Evolutionary conservation across 2,888 invertebrate genomes (phyloP), one percentile per base, ranked within the genome.

Genomic region (Rhagophthalmus giganteus): DNA sequence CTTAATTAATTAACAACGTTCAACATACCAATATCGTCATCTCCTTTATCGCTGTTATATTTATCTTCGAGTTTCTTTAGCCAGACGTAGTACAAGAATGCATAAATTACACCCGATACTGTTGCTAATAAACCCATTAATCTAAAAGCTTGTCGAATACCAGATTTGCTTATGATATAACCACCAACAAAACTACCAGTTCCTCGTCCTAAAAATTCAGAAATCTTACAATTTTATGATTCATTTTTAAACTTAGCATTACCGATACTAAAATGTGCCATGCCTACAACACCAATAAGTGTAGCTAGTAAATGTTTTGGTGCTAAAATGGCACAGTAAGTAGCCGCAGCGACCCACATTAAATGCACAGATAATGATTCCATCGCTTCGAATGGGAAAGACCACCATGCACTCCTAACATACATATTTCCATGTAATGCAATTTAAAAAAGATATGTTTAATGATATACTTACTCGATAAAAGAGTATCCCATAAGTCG

Each of bases 321-420:
- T 1, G 92, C 89, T 62, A 93, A 74, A 71, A 88, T 81, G 8
- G 90, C 87, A 65, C 90, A 91, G 72, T 93, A 92, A 0, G 91
- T 90, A 3, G 92, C 89, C 1, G 91, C 91, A 25, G 94, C 90
- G 9, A 92, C 90, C 88, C 91, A 93, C 90, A 93, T 90, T 58
- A 94, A 76, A 67, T 91, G 90, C 13, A 90, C 89, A 0, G 90
- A 90, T 9, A 91, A 75, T 0, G 90, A 87, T 74, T 91, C 91
- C 82, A 91, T 84, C 0, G 89, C 89, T 75, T 91, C 91, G 64
- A 91, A 90, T 1, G 90, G 90, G 63, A 91, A 90, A 67, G 89
- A 89, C 89, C 89, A 89, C 90, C 90, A 91, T 2, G 91, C 88
- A 69, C 86, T 87, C 69, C 90, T 90, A 70, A 20, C 20, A 5